A percentile compares a stretch with the other conserved stretches of the same genome.
These are phyloP conservation scores for Babylonia areolata DNA, from an alignment of 1,140 invertebrate species.

Conservation along the genomic window DNA sequence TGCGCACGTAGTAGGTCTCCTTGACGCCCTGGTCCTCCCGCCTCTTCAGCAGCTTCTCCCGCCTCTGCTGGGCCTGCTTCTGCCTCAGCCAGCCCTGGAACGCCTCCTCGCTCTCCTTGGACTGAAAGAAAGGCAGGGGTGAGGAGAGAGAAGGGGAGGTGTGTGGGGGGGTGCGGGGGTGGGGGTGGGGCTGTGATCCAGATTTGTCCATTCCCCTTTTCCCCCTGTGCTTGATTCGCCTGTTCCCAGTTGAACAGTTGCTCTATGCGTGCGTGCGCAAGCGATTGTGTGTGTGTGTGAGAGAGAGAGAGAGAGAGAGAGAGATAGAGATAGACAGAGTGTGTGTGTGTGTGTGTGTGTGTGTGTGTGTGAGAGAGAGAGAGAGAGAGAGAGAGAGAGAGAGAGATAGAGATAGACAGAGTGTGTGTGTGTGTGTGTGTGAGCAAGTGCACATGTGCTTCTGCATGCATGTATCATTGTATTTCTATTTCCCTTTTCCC, in stretches of 20 bases:
- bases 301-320: neutral
- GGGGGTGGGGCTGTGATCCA: neutral
- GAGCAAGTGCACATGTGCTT: too few relatives aligned
- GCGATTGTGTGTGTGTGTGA: too few relatives aligned
- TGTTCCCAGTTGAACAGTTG: too few relatives aligned
- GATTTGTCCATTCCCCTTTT: too few relatives aligned
- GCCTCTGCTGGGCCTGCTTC: slow-evolving; percentile 61
- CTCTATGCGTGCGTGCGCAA: too few relatives aligned
- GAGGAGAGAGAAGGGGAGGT: neutral
- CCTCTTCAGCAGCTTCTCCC: slow-evolving; percentile 64
- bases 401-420: too few relatives aligned
- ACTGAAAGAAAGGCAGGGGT: slow-evolving; percentile 44
- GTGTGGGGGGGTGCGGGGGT: neutral
- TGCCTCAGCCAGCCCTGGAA: slow-evolving; percentile 65
- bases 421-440: too few relatives aligned
- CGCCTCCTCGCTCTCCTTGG: slow-evolving; percentile 58
- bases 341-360: neutral
- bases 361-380: slow-evolving; percentile 11
- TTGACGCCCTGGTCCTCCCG: slow-evolving; percentile 63
- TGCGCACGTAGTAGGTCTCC: slow-evolving; percentile 58
- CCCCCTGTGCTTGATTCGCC: too few relatives aligned
- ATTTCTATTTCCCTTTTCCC: too few relatives aligned
- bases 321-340: slow-evolving; percentile 13
- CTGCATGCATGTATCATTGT: too few relatives aligned
- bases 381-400: slow-evolving; percentile 20